phyloP scores from a whole-genome alignment of 1,140 invertebrate species.

The Phymorhynchus buccinoides region DNA sequence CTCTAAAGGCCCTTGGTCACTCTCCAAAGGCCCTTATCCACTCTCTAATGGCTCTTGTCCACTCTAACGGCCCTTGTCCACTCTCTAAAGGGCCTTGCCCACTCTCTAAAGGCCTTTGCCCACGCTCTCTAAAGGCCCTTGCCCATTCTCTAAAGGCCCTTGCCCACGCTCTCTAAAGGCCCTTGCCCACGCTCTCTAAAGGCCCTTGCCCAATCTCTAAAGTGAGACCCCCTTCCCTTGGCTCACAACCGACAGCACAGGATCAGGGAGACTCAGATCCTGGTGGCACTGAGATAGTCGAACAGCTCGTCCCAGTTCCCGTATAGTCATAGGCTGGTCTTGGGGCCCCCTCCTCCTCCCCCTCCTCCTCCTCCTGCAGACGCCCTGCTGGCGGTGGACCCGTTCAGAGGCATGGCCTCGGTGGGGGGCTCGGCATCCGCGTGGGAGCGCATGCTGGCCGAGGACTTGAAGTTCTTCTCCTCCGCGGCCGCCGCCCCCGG shows the following conservation, averaged over 20 bases:
- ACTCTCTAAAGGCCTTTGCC: not conserved
- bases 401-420: conserved; percentile 45
- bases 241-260: not conserved
- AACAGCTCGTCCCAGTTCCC: conserved; percentile 30
- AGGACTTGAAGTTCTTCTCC: conserved; percentile 43
- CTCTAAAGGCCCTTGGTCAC: too few species aligned
- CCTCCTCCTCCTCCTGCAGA: too few species aligned
- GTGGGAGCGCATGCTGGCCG: conserved; percentile 40
- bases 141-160: too few species aligned
- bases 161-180: too few species aligned
- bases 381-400: not conserved
- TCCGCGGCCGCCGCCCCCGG: too few species aligned
- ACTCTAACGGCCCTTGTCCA: not conserved
- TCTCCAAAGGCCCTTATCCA: not conserved
- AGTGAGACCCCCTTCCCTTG: not conserved
- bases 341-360: too few species aligned
- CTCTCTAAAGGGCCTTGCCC: not conserved
- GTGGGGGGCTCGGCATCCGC: conserved; percentile 45
- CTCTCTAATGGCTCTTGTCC: not conserved
- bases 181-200: not conserved
- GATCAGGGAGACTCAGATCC: not conserved
- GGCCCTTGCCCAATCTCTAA: not conserved
- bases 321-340: conserved; percentile 37
- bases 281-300: conserved; percentile 1
- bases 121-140: not conserved